phyloP scores from a whole-genome alignment of 2,113 vertebrate species.

The Pachycephala philippinensis region DNA sequence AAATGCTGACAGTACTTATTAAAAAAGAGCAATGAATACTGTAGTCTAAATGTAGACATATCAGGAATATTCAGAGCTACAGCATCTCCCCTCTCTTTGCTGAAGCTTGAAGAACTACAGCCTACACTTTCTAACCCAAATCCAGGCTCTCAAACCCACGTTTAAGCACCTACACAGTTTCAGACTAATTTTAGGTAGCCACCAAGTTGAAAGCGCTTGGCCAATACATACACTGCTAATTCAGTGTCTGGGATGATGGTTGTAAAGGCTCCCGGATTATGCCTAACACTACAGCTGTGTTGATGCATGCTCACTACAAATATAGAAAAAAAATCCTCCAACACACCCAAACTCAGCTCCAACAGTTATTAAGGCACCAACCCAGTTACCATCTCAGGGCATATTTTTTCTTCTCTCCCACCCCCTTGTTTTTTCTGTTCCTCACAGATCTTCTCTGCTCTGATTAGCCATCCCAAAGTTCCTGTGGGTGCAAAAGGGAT shows the following conservation, averaged over 20 bases:
- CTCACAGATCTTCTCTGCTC: background rate
- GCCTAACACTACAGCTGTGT: constrained; percentile 43
- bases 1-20: background rate
- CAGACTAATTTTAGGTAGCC: constrained; percentile 54
- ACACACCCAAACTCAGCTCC: background rate
- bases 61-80: background rate
- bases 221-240: background rate
- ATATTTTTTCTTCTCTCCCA: background rate
- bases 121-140: constrained; percentile 18
- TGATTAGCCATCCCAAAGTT: background rate
- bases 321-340: constrained; percentile 11
- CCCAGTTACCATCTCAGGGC: background rate
- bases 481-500: background rate
- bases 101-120: background rate
- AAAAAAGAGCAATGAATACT: background rate
- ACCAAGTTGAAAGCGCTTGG: constrained; percentile 12
- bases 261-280: constrained; percentile 16
- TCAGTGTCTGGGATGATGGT: background rate
- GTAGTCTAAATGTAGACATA: background rate
- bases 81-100: background rate
- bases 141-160: background rate
- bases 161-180: constrained; percentile 29
- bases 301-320: constrained; percentile 22
- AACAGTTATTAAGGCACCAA: background rate
- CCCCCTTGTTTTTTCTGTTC: background rate